Percentiles rank a stretch among this genome's conserved stretches.
Evolutionary conservation across 2,113 vertebrate genomes (phyloP).

Genomic region (Cynopterus brachyotis): DNA sequence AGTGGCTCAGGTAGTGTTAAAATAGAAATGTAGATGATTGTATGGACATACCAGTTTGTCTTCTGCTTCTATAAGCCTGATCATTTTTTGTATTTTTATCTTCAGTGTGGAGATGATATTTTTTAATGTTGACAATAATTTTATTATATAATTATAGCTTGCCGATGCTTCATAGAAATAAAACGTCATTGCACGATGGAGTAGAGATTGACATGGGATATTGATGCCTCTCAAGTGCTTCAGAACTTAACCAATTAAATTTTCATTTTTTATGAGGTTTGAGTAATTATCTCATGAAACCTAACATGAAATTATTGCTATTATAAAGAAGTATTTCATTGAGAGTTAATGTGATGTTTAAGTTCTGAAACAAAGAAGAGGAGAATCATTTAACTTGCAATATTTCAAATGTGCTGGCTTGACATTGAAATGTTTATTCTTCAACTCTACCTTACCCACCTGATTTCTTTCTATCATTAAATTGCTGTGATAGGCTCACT

Average conservation of each 20-base stretch:
- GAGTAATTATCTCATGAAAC: conserved; percentile 45
- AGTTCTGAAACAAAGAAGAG: not conserved
- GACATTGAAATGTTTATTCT: not conserved
- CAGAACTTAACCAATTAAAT: conserved; percentile 46
- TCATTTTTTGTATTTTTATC: conserved; percentile 4
- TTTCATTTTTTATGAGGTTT: conserved; percentile 23
- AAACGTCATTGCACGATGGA: not conserved
- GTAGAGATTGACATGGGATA: conserved; percentile 31
- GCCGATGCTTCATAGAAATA: conserved; percentile 34
- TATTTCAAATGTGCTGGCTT: not conserved
- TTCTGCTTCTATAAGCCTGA: not conserved
- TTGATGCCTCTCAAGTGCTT: not conserved
- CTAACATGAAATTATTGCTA: conserved; percentile 45
- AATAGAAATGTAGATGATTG: not conserved
- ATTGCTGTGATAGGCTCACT: not conserved
- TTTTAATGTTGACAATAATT: conserved; percentile 45
- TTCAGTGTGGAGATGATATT: conserved; percentile 13
- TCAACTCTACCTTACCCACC: not conserved
- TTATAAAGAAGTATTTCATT: conserved; percentile 6
- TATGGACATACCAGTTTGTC: not conserved
- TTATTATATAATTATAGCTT: conserved; percentile 44
- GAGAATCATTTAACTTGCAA: not conserved
- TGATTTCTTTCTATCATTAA: not conserved
- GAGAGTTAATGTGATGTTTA: not conserved
- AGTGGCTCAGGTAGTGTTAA: not conserved